Evolutionary conservation across 2,888 invertebrate species (phyloP).

Genomic region (Spialia ferax): DNA sequence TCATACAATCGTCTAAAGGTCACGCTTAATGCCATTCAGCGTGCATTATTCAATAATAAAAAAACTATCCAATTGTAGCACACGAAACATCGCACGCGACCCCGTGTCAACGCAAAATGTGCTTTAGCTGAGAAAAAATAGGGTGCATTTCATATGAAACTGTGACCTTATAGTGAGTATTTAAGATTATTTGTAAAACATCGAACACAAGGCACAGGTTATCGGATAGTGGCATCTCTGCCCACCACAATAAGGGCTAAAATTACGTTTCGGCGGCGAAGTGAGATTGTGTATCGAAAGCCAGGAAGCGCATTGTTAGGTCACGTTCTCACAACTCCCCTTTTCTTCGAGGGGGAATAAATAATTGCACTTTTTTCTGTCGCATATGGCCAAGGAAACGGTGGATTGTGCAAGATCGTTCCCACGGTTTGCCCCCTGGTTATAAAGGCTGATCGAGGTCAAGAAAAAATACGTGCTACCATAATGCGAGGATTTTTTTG

Average conservation of each 20-base stretch:
- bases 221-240: conserved; percentile 67
- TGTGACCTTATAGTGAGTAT: conserved; percentile 58
- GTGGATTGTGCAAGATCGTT: conserved; percentile 82
- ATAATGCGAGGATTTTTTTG: conserved; percentile 81
- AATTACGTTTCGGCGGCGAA: conserved; percentile 60
- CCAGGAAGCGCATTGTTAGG: conserved; percentile 86
- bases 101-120: conserved; percentile 44
- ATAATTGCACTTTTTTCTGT: conserved; percentile 87
- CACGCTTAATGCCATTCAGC: conserved; percentile 82
- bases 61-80: conserved; percentile 65
- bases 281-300: conserved; percentile 79
- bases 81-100: conserved; percentile 47
- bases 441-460: conserved; percentile 82
- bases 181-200: conserved; percentile 70
- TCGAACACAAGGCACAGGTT: conserved; percentile 57
- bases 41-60: conserved; percentile 68
- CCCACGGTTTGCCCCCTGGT: conserved; percentile 84
- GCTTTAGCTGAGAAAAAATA: conserved; percentile 48
- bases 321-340: conserved; percentile 87
- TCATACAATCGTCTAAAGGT: conserved; percentile 84
- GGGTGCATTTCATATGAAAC: conserved; percentile 50
- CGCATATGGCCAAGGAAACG: conserved; percentile 86
- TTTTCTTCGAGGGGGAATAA: conserved; percentile 86
- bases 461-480: conserved; percentile 84
- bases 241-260: conserved; percentile 62